Percentiles rank a stretch among this genome's conserved stretches.
Evolutionary conservation across 2,888 invertebrate genomes (phyloP).

Genomic region (Pterobdella sp.): DNA sequence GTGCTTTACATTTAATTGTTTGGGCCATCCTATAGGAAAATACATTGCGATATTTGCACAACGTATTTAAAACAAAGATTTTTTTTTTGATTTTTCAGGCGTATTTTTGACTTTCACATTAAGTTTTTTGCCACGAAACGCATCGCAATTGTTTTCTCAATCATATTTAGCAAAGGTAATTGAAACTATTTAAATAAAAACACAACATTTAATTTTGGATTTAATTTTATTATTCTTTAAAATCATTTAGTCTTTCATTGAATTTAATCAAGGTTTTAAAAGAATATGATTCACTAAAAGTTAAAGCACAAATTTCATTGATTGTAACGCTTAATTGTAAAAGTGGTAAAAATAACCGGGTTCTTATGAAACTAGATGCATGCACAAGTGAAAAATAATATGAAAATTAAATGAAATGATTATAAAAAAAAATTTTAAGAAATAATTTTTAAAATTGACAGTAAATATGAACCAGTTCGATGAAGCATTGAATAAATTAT

Average conservation of each 20-base stretch:
- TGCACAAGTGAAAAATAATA: no score
- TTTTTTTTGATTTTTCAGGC: not conserved
- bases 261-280: conserved; percentile 7
- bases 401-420: no score
- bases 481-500: no score
- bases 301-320: not conserved
- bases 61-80: not conserved
- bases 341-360: not conserved
- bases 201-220: not conserved
- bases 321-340: not conserved
- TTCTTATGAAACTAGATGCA: no score
- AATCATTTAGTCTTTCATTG: not conserved
- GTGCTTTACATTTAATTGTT: conserved; percentile 62
- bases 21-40: conserved; percentile 84
- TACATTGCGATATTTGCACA: conserved; percentile 48
- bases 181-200: no score
- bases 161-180: no score
- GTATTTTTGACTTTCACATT: not conserved
- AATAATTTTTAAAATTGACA: not conserved
- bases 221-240: not conserved
- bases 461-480: no score
- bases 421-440: not conserved
- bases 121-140: not conserved
- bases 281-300: not conserved
- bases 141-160: not conserved